Conservation (phyloP, 2,888 invertebrate genomes). For the Andrena flavipes region DNA sequence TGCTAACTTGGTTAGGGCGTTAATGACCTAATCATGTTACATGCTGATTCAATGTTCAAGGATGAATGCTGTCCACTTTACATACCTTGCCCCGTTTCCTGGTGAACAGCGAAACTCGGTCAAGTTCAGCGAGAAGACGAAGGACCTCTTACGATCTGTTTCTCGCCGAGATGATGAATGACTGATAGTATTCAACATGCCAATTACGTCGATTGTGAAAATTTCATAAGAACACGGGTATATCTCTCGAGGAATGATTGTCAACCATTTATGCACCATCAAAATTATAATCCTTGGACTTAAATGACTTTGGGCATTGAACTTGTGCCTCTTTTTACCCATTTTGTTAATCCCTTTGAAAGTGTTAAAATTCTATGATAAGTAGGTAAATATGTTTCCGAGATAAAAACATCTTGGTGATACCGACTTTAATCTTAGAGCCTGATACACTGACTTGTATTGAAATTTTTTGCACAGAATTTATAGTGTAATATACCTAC, state of each 20-base stretch:
- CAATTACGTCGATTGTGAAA: neutral
- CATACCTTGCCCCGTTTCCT: slow-evolving; percentile 83
- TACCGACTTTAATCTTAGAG: too few species aligned
- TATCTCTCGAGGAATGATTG: neutral
- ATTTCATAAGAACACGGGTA: neutral
- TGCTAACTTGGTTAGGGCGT: slow-evolving; percentile 84
- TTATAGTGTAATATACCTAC: too few species aligned
- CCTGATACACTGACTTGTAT: too few species aligned
- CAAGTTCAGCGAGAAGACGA: slow-evolving; percentile 79
- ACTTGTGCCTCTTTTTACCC: too few species aligned
- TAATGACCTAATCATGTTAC: slow-evolving; percentile 85
- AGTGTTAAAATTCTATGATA: too few species aligned
- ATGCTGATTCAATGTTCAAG: slow-evolving; percentile 85
- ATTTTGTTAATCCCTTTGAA: too few species aligned
- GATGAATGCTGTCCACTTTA: slow-evolving; percentile 85
- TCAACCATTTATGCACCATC: too few species aligned
- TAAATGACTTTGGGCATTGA: too few species aligned
- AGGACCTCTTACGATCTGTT: slow-evolving; percentile 44
- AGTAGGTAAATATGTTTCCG: too few species aligned
- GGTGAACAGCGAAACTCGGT: slow-evolving; percentile 82
- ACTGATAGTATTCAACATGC: neutral
- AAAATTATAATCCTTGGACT: too few species aligned
- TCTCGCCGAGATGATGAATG: slow-evolving; percentile 26
- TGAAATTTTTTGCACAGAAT: too few species aligned
- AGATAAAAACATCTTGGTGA: too few species aligned